A percentile compares a stretch with the other conserved stretches of the same genome.
phyloP scores from a whole-genome alignment of 2,797 vertebrate species.

The Gallinago solitaria region DNA sequence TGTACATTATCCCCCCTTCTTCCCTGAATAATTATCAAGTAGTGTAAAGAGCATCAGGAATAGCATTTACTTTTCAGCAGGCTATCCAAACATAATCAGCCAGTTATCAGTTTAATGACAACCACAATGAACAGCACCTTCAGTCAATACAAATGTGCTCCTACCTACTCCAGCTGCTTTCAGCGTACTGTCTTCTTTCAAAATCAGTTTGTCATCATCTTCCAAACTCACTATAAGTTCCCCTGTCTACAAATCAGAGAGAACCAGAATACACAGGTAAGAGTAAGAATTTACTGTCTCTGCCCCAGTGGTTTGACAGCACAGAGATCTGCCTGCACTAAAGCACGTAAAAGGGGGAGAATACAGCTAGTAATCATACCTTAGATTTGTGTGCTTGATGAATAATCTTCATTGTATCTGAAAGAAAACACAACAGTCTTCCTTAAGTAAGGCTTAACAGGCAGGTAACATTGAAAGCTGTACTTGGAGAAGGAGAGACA shows the following conservation, averaged over 20 bases:
- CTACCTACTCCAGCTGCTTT: constrained; percentile 87
- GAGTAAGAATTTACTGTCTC: background rate
- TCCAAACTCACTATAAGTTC: constrained; percentile 93
- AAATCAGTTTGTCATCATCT: constrained; percentile 86
- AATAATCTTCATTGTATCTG: constrained; percentile 95
- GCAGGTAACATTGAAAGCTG: background rate
- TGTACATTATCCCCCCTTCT: constrained; percentile 1
- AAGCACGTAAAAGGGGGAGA: background rate
- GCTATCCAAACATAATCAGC: constrained; percentile 61
- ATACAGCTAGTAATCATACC: constrained; percentile 74
- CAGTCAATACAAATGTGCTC: constrained; percentile 22
- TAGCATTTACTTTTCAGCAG: constrained; percentile 64
- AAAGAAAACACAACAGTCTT: constrained; percentile 50
- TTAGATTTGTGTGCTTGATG: constrained; percentile 94
- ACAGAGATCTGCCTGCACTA: background rate
- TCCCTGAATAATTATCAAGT: constrained; percentile 65
- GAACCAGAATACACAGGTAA: constrained; percentile 14
- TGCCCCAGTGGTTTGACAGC: background rate
- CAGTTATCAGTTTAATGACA: constrained; percentile 18
- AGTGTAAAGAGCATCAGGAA: constrained; percentile 37
- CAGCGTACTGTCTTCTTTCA: constrained; percentile 81
- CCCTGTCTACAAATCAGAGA: constrained; percentile 82
- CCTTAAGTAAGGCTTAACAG: background rate
- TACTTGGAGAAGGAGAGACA: background rate
- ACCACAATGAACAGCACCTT: background rate